These are phyloP conservation scores for Pasiphila rectangulata DNA, from an alignment of 2,888 invertebrate genomes.

Conservation along the genomic window DNA sequence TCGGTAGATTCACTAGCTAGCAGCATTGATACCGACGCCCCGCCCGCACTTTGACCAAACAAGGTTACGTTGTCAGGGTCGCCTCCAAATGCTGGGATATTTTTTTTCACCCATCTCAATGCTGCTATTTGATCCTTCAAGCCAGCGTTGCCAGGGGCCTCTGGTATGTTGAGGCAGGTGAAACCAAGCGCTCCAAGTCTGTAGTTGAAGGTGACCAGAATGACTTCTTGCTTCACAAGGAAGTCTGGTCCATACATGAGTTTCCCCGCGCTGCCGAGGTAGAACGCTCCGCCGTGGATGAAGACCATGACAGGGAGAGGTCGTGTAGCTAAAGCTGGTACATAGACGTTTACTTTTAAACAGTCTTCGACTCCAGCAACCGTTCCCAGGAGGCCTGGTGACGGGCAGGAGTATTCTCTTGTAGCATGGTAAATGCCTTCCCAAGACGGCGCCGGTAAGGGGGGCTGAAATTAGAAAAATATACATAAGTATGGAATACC, in stretches of 20 bases:
- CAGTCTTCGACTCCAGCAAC: constrained; percentile 64
- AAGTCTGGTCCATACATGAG: constrained; percentile 63
- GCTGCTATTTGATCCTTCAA: constrained; percentile 71
- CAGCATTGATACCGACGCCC: constrained; percentile 54
- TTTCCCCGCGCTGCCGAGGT: constrained; percentile 64
- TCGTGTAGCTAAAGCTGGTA: constrained; percentile 45
- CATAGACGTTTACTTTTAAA: constrained; percentile 63
- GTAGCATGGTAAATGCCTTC: constrained; percentile 61
- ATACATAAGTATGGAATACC: too few relatives aligned
- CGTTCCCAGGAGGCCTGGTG: constrained; percentile 51
- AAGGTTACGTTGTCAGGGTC: constrained; percentile 69
- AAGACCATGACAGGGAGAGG: constrained; percentile 68
- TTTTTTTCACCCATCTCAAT: constrained; percentile 67
- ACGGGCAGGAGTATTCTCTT: constrained; percentile 61
- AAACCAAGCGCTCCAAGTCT: constrained; percentile 68
- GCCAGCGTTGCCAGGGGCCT: constrained; percentile 71
- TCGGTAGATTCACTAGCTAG: constrained; percentile 54
- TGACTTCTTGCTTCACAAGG: constrained; percentile 59
- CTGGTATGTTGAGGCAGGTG: constrained; percentile 63
- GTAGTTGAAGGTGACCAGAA: constrained; percentile 70
- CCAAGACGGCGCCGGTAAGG: constrained; percentile 66
- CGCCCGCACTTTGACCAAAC: constrained; percentile 73
- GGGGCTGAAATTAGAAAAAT: constrained; percentile 47
- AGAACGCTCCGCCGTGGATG: constrained; percentile 69
- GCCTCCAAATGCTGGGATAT: constrained; percentile 69